Evolutionary conservation across 2,113 vertebrate genomes (phyloP), one percentile per base, ranked within the genome.

Genomic region (Oncorhynchus mykiss): DNA sequence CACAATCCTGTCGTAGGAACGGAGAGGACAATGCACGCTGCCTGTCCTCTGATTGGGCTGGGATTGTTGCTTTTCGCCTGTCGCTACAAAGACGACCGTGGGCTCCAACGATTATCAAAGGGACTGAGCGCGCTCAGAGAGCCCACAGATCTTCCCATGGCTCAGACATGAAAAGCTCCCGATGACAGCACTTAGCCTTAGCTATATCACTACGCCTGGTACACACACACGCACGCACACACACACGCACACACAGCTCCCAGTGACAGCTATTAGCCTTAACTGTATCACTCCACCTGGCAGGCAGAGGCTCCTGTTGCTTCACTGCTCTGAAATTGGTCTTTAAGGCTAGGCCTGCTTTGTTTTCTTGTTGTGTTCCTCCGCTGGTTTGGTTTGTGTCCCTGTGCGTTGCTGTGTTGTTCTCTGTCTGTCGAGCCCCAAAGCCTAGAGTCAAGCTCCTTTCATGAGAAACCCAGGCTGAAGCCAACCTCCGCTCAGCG

Each of bases 41-140:
- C 86, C 76, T 90, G 87, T 91, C 51, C 12, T 54, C 51, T 54
- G 51, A 54, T 89, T 89, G 86, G 88, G 82, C 84, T 64, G 71
- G 79, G 83, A 91, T 86, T 81, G 85, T 88, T 85, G 78, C 86
- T 54, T 54, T 54, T 54, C 1, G 16, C 88, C 88, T 78, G 88
- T 88, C 82, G 83, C 86, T 87, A 86, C 89, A 90, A 91, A 90
- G 88, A 87, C 80, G 86, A 88, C 86, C 86, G 86, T 88, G 84
- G 88, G 90, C 85, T 88, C 86, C 88, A 88, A 90, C 87, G 87
- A 88, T 92, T 91, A 92, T 92, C 89, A 92, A 92, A 92, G 89
- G 27, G 79, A 86, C 84, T 18, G 51, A 54, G 89, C 77, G 16
- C 85, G 86, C 87, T 87, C 88, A 88, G 84, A 86, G 85, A 85